These are phyloP conservation scores for Crocallis elinguaria DNA, from an alignment of 2,888 invertebrate genomes.

Conservation along the genomic window DNA sequence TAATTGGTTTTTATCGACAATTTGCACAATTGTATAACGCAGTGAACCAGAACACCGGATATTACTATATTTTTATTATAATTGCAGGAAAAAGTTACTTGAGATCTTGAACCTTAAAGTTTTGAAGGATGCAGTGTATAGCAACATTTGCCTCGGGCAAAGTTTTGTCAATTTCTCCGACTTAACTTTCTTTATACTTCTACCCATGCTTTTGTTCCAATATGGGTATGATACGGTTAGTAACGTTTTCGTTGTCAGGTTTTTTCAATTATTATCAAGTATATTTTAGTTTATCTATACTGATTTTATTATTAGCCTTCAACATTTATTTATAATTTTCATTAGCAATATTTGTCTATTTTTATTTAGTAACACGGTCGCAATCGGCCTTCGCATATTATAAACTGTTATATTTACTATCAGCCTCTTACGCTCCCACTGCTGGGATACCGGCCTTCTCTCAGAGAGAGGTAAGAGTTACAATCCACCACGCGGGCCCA, in stretches of 20 bases:
- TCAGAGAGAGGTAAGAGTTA: too few species aligned
- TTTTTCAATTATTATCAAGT: neutral
- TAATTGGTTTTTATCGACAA: too few species aligned
- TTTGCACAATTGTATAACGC: too few species aligned
- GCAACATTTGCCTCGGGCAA: conserved; percentile 85
- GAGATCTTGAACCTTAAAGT: conserved; percentile 76
- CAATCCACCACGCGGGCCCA: too few species aligned
- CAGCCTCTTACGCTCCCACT: too few species aligned
- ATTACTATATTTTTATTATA: neutral
- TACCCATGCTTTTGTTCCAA: conserved; percentile 86
- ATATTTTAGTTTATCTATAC: neutral
- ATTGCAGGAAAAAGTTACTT: conserved; percentile 52
- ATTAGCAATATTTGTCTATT: neutral
- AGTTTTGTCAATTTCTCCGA: conserved; percentile 87
- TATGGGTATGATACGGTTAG: conserved; percentile 77
- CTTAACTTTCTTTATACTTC: conserved; percentile 85
- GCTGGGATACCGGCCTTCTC: too few species aligned
- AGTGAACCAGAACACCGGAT: neutral
- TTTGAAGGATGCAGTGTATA: conserved; percentile 78
- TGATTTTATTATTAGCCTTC: neutral
- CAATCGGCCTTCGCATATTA: too few species aligned
- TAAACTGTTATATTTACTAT: too few species aligned
- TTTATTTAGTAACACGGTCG: too few species aligned
- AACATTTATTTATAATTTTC: neutral
- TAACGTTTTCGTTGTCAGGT: conserved; percentile 4